These are phyloP conservation scores for Melinaea menophilus DNA, from an alignment of 2,888 invertebrate genomes.

Conservation along the genomic window DNA sequence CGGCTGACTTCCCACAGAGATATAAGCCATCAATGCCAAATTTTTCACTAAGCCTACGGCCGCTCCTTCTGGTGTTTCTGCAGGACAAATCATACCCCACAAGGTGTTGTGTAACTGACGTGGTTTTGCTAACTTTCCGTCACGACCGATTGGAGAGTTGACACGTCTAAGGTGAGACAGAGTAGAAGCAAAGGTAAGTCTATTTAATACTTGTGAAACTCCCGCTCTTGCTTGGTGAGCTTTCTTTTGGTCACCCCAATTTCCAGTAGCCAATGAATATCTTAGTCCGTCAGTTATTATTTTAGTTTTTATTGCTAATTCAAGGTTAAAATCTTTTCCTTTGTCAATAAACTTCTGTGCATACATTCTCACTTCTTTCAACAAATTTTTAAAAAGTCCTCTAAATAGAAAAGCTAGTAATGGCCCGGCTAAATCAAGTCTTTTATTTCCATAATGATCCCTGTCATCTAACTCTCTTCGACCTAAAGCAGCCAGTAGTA, in stretches of 20 bases:
- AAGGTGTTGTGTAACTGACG: slow-evolving; percentile 99
- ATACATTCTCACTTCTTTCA: slow-evolving; percentile 98
- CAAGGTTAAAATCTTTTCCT: slow-evolving; percentile 98
- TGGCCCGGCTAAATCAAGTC: slow-evolving; percentile 98
- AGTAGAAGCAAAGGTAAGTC: slow-evolving; percentile 98
- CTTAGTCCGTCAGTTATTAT: slow-evolving; percentile 98
- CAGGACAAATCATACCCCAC: slow-evolving; percentile 99
- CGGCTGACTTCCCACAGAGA: slow-evolving; percentile 99
- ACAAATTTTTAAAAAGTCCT: slow-evolving; percentile 95
- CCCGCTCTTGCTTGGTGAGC: slow-evolving; percentile 99
- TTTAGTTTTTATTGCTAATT: slow-evolving; percentile 96
- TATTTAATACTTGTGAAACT: slow-evolving; percentile 98
- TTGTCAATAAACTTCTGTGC: slow-evolving; percentile 99
- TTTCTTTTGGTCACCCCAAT: slow-evolving; percentile 99
- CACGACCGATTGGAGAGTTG: slow-evolving; percentile 99
- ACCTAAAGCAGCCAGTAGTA: slow-evolving; percentile 95
- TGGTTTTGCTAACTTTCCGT: slow-evolving; percentile 99
- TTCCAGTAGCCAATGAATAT: slow-evolving; percentile 99
- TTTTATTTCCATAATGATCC: slow-evolving; percentile 99
- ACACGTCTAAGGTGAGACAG: slow-evolving; percentile 98
- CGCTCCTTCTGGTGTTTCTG: slow-evolving; percentile 99
- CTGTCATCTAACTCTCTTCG: slow-evolving; percentile 98
- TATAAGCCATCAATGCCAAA: slow-evolving; percentile 99
- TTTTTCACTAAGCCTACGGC: slow-evolving; percentile 99
- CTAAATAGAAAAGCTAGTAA: slow-evolving; percentile 97